phyloP scores from a whole-genome alignment of 2,113 vertebrate genomes.

The Solea senegalensis region DNA sequence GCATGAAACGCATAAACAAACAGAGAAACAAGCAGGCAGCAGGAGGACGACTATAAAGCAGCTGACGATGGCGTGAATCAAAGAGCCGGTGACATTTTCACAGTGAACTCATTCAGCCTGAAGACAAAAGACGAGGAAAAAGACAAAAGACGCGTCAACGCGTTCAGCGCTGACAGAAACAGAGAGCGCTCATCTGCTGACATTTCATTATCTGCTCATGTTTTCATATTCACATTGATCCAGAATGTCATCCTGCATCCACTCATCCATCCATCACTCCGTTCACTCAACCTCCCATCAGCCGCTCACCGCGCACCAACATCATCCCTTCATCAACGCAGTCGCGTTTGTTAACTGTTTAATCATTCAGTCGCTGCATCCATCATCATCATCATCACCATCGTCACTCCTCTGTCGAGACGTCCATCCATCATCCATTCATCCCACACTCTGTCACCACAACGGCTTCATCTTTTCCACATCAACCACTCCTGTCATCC shows the following conservation, averaged over 20 bases:
- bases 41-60: slow-evolving; percentile 11
- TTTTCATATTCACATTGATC: slow-evolving; percentile 27
- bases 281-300: background rate
- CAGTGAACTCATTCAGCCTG: slow-evolving; percentile 45
- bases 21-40: slow-evolving; percentile 6
- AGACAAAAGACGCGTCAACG: slow-evolving; percentile 50
- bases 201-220: slow-evolving; percentile 58
- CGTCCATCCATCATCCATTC: no score
- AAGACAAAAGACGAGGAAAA: slow-evolving; percentile 48
- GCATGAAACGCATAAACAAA: slow-evolving; percentile 30
- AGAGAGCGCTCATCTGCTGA: slow-evolving; percentile 15
- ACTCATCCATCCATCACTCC: background rate
- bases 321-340: slow-evolving; percentile 1
- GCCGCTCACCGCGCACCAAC: background rate
- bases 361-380: background rate
- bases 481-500: background rate
- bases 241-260: slow-evolving; percentile 23
- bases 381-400: no score
- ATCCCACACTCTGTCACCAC: no score
- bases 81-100: slow-evolving; percentile 66
- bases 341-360: background rate
- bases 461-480: background rate
- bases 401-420: no score
- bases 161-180: slow-evolving; percentile 31
- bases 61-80: slow-evolving; percentile 35